Conservation (phyloP, 2,888 invertebrate species). For the Oscheius sp. region DNA sequence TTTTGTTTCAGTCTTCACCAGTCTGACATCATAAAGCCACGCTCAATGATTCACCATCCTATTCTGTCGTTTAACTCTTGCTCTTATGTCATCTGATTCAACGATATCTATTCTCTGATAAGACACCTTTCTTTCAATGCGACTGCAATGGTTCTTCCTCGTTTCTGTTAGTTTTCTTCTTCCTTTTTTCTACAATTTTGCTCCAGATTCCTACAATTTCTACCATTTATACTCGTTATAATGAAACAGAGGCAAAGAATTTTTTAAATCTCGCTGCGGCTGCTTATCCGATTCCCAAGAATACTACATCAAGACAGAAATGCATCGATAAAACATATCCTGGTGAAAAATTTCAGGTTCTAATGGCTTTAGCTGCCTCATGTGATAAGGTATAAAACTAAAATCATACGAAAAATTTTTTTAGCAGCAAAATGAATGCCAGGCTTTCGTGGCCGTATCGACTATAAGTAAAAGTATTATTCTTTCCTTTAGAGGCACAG, state of each 20-base stretch:
- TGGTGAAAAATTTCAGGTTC: constrained; percentile 34
- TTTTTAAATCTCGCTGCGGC: constrained; percentile 52
- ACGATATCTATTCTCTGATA: constrained; percentile 13
- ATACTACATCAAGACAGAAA: constrained; percentile 25
- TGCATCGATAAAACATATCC: constrained; percentile 48
- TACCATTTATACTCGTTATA: constrained; percentile 34
- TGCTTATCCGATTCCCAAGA: constrained; percentile 39
- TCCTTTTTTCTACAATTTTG: not conserved
- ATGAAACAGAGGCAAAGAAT: constrained; percentile 44
- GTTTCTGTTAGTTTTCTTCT: not conserved
- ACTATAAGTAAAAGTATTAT: constrained; percentile 40
- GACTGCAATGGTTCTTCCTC: not conserved
- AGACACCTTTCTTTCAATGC: not conserved
- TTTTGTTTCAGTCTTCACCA: too few relatives aligned
- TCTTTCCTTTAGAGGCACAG: constrained; percentile 46
- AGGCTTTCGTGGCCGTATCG: constrained; percentile 45
- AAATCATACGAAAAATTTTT: not conserved
- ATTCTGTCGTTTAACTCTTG: too few relatives aligned
- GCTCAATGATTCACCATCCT: too few relatives aligned
- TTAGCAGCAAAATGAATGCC: constrained; percentile 46
- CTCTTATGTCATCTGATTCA: too few relatives aligned
- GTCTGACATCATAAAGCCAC: too few relatives aligned
- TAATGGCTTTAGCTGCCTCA: constrained; percentile 47
- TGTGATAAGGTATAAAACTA: constrained; percentile 43
- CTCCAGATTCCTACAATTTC: not conserved